Base-by-base conservation (phyloP, 2,797 vertebrate genomes). In the Tauraco hartlaubi region DNA sequence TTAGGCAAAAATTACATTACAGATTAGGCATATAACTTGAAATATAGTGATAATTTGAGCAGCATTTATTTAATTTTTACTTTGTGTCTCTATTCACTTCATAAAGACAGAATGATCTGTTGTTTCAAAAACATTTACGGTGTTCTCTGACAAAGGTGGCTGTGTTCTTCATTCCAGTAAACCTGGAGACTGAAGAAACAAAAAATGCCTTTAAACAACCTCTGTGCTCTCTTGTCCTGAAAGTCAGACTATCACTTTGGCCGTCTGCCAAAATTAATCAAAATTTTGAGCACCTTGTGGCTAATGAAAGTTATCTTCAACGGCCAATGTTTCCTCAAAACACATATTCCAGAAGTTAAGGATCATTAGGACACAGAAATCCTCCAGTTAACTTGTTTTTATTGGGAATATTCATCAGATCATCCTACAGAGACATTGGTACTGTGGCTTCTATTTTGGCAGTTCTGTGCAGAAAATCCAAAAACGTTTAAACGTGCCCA, bases 41-140 rank as follows among this genome's bases (percentile, higher is more conserved):
- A 79, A 75, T 51, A 35, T 17, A 48, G 9, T 56, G n/a, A 69
- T 25, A 87, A 51, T 6, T 23, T 67, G 28, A 92, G n/a, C 48
- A 89, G 14, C 5, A 94, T 58, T 74, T 59, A 95, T 87, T 91
- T 96, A 87, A 72, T 95, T 94, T 96, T 93, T 87, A 88, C 64
- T 91, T 75, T 35, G 48, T 73, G 52, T 95, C 62, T 96, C 81
- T 91, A 92, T 37, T 59, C 41, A 84, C 77, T 94, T 96, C 59
- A 54, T 91, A 96, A 58, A 37, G n/a, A 52, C 31, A 73, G 15
- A 88, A 88, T 43, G 76, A 97, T 89, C 77, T 82, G n/a, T 85
- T 95, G 77, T 97, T 94, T 93, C 66, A 77, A 85, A 97, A 93
- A 25, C 92, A 96, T 94, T 93, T 95, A 91, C 58, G 90, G 84